phyloP scores from a whole-genome alignment of 2,888 invertebrate genomes.

The Xylota sylvarum region DNA sequence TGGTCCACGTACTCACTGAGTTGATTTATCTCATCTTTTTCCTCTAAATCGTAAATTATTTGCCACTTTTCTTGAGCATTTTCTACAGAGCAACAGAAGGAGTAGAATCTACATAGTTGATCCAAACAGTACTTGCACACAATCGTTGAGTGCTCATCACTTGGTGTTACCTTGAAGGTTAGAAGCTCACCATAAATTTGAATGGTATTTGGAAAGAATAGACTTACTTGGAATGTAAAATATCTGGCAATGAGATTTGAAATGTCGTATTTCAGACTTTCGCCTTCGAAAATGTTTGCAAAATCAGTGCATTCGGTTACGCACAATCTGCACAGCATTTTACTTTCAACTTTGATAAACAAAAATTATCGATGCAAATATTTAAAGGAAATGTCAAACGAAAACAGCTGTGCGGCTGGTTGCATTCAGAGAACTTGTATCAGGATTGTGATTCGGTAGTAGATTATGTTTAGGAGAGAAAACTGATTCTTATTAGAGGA shows the following conservation, averaged over 20 bases:
- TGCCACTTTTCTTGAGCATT: conserved; percentile 56
- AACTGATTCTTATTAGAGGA: too few species aligned
- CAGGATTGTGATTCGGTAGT: background rate
- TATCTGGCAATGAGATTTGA: conserved; percentile 19
- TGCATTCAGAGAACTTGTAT: background rate
- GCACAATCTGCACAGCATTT: conserved; percentile 66
- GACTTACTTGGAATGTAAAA: conserved; percentile 56
- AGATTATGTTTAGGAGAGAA: background rate
- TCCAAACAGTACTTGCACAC: conserved; percentile 41
- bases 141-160: conserved; percentile 39
- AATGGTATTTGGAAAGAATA: background rate
- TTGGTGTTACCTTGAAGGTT: conserved; percentile 29
- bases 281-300: conserved; percentile 27
- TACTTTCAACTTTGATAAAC: conserved; percentile 15
- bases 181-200: background rate
- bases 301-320: conserved; percentile 48
- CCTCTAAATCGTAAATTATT: background rate
- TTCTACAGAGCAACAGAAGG: conserved; percentile 44
- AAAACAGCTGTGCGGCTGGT: background rate
- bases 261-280: background rate
- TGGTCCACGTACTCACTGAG: background rate
- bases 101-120: conserved; percentile 14
- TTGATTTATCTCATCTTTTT: background rate
- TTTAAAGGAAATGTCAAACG: background rate
- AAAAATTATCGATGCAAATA: background rate